Percentiles rank a stretch among this genome's conserved stretches.
phyloP scores from a whole-genome alignment of 2,113 vertebrate genomes.

The Nerophis lumbriciformis region DNA sequence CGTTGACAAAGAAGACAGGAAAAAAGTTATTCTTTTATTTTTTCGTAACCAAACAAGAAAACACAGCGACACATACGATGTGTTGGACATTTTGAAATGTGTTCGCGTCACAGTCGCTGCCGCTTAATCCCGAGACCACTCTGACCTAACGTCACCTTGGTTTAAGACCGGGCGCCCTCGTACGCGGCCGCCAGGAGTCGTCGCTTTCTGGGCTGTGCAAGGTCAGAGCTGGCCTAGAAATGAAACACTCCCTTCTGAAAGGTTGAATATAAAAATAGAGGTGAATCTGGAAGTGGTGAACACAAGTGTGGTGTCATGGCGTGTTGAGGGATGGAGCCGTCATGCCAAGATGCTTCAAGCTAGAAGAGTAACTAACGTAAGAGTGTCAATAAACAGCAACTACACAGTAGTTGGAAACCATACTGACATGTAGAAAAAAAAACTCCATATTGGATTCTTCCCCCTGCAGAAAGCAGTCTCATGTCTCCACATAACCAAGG shows the following conservation, averaged over 20 bases:
- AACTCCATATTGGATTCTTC: slow-evolving; percentile 22
- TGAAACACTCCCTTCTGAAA: slow-evolving; percentile 42
- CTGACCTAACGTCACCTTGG: slow-evolving; percentile 40
- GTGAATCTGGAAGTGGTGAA: slow-evolving; percentile 56
- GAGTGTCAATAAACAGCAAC: slow-evolving; percentile 63
- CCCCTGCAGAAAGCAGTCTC: slow-evolving; percentile 2
- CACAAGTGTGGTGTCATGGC: slow-evolving; percentile 44
- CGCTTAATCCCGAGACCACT: slow-evolving; percentile 29
- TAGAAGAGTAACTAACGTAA: slow-evolving; percentile 49
- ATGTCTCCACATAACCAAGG: background rate
- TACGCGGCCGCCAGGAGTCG: slow-evolving; percentile 11
- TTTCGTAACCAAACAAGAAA: slow-evolving; percentile 53
- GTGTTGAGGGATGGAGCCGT: slow-evolving; percentile 39
- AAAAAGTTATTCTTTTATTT: slow-evolving; percentile 25
- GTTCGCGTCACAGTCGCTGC: slow-evolving; percentile 26
- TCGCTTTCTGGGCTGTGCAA: slow-evolving; percentile 17
- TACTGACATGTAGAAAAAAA: slow-evolving; percentile 63
- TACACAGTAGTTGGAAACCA: slow-evolving; percentile 75
- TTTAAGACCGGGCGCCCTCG: slow-evolving; percentile 17
- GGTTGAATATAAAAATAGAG: slow-evolving; percentile 70
- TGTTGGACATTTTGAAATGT: slow-evolving; percentile 54
- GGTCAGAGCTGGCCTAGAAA: slow-evolving; percentile 29
- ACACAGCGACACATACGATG: slow-evolving; percentile 55
- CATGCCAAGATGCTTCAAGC: slow-evolving; percentile 54
- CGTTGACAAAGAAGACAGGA: slow-evolving; percentile 17